A percentile compares a stretch with the other conserved stretches of the same genome.
phyloP scores from a whole-genome alignment of 2,113 vertebrate genomes.

The Chunga burmeisteri region DNA sequence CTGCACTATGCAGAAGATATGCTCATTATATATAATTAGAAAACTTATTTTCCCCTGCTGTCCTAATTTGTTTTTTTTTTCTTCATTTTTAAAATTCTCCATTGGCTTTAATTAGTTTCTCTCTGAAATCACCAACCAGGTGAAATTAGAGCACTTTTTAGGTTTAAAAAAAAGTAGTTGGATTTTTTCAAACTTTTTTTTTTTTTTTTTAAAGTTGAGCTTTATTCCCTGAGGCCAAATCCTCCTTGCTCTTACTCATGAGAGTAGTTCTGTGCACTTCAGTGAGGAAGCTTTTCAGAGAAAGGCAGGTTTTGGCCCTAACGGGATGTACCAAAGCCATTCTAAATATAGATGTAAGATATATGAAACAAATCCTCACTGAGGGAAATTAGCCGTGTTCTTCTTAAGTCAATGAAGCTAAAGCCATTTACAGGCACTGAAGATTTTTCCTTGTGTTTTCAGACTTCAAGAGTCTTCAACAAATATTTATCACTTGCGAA shows the following conservation, averaged over 20 bases:
- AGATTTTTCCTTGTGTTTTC: not conserved
- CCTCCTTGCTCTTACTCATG: not conserved
- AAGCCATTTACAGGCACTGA: not conserved
- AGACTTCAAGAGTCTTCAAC: not conserved
- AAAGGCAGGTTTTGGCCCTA: not conserved
- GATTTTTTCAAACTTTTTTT: not conserved
- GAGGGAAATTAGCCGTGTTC: not conserved
- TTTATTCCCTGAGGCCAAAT: slow-evolving; percentile 47
- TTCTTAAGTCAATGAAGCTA: not conserved
- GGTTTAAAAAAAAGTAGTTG: not conserved
- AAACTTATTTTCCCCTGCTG: slow-evolving; percentile 32
- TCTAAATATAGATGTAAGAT: slow-evolving; percentile 35
- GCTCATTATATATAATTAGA: slow-evolving; percentile 18
- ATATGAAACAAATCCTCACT: not conserved
- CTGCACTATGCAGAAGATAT: not conserved
- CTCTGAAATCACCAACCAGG: slow-evolving; percentile 18
- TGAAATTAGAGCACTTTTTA: slow-evolving; percentile 51
- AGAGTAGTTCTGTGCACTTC: slow-evolving; percentile 11
- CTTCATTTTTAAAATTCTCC: not conserved
- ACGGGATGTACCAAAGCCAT: not conserved
- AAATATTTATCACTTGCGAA: not conserved
- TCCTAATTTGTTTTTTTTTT: slow-evolving; percentile 4
- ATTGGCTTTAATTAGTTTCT: slow-evolving; percentile 37
- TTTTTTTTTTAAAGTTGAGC: not conserved
- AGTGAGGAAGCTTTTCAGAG: slow-evolving; percentile 14